Base-by-base conservation (phyloP, 2,797 vertebrate species). In the Dallia pectoralis region DNA sequence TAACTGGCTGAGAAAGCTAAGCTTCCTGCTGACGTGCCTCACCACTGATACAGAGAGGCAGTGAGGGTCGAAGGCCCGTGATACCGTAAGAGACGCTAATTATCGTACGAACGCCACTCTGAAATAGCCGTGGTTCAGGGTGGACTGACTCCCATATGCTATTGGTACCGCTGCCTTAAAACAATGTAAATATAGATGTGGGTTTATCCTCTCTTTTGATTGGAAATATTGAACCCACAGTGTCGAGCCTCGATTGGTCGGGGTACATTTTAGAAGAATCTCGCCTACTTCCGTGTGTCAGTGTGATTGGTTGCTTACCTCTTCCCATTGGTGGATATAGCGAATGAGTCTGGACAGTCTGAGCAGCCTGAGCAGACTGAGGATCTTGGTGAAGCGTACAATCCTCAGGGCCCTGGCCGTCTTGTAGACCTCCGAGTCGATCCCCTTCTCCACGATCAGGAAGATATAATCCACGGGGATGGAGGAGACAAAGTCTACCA, bases 381-480 rank as follows among this genome's bases (percentile, higher is more conserved):
- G 95, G 87, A 98, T 98, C 87, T 98, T 98, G 1, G 97, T 98
- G 91, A 98, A 98, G 63, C 97, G 95, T 15, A 99, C 97, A 0
- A 99, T 99, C 69, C 97, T 93, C 53, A 99, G 93, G 0, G 97
- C 97, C 0, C 97, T 94, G 1, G 97, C 97, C 0, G 97, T 99
- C 88, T 99, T 99, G 87, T 99, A 99, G 73, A 99, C 95, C 87
- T 99, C 97, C 0, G 97, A 99, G 91, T 99, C 97, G 0, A 99
- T 98, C 74, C 97, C 96, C 84, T 95, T 97, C 91, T 99, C 97
- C 87, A 99, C 97, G 1, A 99, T 99, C 85, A 99, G 96, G 90
- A 99, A 98, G 89, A 99, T 97, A 75, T 99, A 99, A 94, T 99
- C 97, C 95, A 99, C 97, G 0, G 97, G 97, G 84, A 99, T 99